Evolutionary conservation across 2,888 invertebrate genomes (phyloP), one percentile per base, ranked within the genome.

Genomic region (Luperina testacea): DNA sequence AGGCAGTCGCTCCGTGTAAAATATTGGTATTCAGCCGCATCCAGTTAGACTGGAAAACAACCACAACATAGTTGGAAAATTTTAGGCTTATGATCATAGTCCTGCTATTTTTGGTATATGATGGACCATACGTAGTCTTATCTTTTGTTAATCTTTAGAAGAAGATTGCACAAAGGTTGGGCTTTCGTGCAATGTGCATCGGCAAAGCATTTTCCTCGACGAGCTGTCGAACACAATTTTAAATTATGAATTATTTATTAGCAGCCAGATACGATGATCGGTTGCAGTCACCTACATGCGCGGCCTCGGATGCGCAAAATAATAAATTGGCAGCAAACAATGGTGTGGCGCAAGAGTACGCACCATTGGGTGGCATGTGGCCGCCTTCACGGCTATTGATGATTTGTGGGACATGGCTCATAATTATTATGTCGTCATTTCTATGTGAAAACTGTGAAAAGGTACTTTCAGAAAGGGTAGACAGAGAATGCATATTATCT

Each of bases 341-440:
- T 93, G 81, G 88, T 82, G 71, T 94, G 93, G 89, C 91, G 92
- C 90, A 93, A 93, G 88, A 73, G 82, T 82, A 87, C 88, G 91
- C 90, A 89, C 84, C 90, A 91, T 91, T 90, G 91, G 88, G 84
- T 88, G 89, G 89, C 90, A 88, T 83, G 69, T 87, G 81, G 72
- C 89, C 88, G 87, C 93, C 94, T 94, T 94, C 93, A 93, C 91
- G 93, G 91, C 81, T 92, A 90, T 92, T 92, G 83, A 82, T 79
- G 77, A 84, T 89, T 90, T 90, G 87, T 91, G 89, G 91, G 89
- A 84, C 77, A 78, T 72, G 38, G 32, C 42, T 53, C 45, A 51
- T 82, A 76, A 68, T 75, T 71, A 81, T 68, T 51, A 63, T 85
- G 64, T 53, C 45, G 51, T 32, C 64, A 74, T 27, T 69, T 6